Evolutionary conservation across 2,113 vertebrate genomes (phyloP).

Genomic region (Nyctibius bracteatus): DNA sequence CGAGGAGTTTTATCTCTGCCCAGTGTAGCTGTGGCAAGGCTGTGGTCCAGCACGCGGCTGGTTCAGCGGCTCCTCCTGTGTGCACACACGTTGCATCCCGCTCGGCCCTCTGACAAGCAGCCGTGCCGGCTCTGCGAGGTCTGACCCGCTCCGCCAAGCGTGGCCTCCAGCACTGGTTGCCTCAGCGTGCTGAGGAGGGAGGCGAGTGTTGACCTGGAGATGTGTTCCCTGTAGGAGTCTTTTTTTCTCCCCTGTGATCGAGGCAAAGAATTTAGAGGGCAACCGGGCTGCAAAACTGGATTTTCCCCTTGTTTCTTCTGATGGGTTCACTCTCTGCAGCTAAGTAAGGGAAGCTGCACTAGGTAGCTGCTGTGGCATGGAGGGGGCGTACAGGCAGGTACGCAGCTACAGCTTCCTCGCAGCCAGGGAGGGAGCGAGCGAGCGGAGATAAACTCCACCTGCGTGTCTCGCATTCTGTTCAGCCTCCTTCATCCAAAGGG

Average conservation of each 20-base stretch:
- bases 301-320: not conserved
- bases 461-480: not conserved
- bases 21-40: not conserved
- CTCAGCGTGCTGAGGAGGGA: not conserved
- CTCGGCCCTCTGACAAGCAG: not conserved
- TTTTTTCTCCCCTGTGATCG: not conserved
- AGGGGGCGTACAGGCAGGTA: not conserved
- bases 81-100: accelerated
- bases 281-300: not conserved
- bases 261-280: not conserved
- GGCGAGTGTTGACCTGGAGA: not conserved
- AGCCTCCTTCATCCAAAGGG: not conserved
- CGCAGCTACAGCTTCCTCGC: not conserved
- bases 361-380: not conserved
- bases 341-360: not conserved
- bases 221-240: not conserved
- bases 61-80: not conserved
- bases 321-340: not conserved
- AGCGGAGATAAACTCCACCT: not conserved
- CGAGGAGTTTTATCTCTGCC: not conserved
- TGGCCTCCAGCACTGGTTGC: not conserved
- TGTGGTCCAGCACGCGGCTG: not conserved
- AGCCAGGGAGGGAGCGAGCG: not conserved
- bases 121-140: not conserved
- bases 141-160: not conserved